phyloP scores from a whole-genome alignment of 2,888 invertebrate genomes.

The Uropetala carovei region DNA sequence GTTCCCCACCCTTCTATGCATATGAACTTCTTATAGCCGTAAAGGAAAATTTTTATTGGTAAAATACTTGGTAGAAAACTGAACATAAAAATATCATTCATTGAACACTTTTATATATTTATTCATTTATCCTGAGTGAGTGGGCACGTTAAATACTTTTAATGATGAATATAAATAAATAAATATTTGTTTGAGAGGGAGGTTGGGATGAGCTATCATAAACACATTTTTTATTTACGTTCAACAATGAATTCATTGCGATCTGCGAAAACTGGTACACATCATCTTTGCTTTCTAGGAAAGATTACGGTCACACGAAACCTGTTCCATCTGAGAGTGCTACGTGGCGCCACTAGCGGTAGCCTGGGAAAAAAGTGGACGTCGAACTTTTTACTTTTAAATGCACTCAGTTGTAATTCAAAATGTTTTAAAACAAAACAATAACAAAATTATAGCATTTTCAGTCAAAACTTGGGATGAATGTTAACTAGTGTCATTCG shows the following conservation, averaged over 20 bases:
- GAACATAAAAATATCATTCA: no score
- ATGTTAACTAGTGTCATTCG: not conserved
- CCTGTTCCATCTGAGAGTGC: slow-evolving; percentile 33
- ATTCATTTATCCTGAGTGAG: no score
- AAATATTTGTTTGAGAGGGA: no score
- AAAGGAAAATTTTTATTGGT: no score
- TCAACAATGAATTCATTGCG: not conserved
- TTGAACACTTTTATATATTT: no score
- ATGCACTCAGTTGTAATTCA: not conserved
- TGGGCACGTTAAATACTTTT: no score
- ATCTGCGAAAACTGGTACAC: slow-evolving; percentile 32
- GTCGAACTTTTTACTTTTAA: slow-evolving; percentile 28
- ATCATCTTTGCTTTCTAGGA: slow-evolving; percentile 34
- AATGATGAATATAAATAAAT: no score
- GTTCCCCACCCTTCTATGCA: no score
- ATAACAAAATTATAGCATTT: slow-evolving; percentile 49
- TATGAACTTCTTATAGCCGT: no score
- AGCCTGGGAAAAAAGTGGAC: slow-evolving; percentile 36
- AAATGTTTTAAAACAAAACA: slow-evolving; percentile 60
- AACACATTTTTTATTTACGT: not conserved
- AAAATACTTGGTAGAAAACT: no score
- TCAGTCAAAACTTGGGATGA: slow-evolving; percentile 27
- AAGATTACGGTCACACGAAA: slow-evolving; percentile 63
- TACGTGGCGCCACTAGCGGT: slow-evolving; percentile 51
- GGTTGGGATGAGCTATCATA: no score